A percentile compares a stretch with the other conserved stretches of the same genome.
Evolutionary conservation across 2,113 vertebrate genomes (phyloP).

Genomic region (Rhynchomys soricoides): DNA sequence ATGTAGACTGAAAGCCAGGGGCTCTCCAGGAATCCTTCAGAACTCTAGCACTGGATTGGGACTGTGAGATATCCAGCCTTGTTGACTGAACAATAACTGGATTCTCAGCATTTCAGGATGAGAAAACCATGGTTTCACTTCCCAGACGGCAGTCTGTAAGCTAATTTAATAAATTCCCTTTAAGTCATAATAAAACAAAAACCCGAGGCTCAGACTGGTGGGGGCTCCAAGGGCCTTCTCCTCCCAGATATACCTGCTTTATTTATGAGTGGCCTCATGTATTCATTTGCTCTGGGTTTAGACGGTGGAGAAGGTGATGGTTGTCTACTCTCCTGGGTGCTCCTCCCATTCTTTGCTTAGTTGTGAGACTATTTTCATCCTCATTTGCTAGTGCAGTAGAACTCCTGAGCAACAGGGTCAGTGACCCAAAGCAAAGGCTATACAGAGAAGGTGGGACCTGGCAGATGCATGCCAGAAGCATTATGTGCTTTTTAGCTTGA

Average conservation of each 20-base stretch:
- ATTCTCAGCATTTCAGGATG: neutral
- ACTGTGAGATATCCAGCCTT: neutral
- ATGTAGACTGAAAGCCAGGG: neutral
- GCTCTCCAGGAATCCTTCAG: neutral
- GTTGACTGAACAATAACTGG: neutral
- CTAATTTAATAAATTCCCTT: neutral
- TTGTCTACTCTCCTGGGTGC: rapidly evolving
- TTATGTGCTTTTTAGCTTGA: neutral
- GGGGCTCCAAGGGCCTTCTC: too few relatives aligned
- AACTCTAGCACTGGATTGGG: neutral
- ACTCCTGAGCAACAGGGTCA: neutral
- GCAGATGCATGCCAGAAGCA: too few relatives aligned
- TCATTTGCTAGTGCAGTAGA: neutral
- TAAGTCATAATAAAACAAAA: neutral
- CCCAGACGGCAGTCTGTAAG: neutral
- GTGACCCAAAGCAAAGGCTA: neutral
- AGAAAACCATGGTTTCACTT: neutral
- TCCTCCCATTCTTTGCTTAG: neutral
- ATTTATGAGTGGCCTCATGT: neutral
- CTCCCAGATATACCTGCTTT: neutral
- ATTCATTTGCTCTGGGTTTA: neutral
- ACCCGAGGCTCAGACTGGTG: neutral
- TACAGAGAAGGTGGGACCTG: too few relatives aligned
- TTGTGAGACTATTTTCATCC: neutral
- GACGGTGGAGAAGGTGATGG: too few relatives aligned